A percentile compares a stretch with the other conserved stretches of the same genome.
Evolutionary conservation across 1,140 invertebrate species (phyloP).

Genomic region (Lysiphlebus fabarum): DNA sequence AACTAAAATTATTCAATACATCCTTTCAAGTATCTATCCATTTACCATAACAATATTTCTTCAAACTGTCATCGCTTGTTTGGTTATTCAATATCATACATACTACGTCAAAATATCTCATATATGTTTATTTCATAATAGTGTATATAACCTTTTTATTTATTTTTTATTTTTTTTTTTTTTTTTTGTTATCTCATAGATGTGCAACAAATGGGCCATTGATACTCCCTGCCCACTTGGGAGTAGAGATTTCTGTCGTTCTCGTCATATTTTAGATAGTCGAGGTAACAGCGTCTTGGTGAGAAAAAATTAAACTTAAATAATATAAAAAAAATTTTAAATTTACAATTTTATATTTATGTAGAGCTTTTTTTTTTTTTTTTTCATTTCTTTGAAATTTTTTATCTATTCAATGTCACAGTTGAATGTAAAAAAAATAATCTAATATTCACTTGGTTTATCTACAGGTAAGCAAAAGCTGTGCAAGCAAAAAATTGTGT

Average conservation of each 20-base stretch:
- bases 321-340: conserved; percentile 2
- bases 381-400: background rate
- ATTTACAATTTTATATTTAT: background rate
- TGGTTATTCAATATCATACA: no score
- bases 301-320: conserved; percentile 28
- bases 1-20: no score
- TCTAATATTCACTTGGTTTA: conserved; percentile 8
- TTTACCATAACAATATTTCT: no score
- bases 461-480: conserved; percentile 62
- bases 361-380: background rate
- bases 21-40: no score
- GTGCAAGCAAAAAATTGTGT: conserved; percentile 61
- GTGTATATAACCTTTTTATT: no score
- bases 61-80: no score
- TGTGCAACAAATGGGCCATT: conserved; percentile 67
- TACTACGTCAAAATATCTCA: background rate
- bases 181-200: conserved; percentile 35
- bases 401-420: background rate
- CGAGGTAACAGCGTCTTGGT: conserved; percentile 61
- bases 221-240: conserved; percentile 63
- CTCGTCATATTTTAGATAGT: conserved; percentile 65
- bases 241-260: conserved; percentile 64
- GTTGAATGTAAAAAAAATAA: background rate
- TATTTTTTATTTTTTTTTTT: no score
- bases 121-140: background rate